Evolutionary conservation across 2,888 invertebrate genomes (phyloP), one percentile per base, ranked within the genome.

Genomic region (Lasioglossum malachurum): DNA sequence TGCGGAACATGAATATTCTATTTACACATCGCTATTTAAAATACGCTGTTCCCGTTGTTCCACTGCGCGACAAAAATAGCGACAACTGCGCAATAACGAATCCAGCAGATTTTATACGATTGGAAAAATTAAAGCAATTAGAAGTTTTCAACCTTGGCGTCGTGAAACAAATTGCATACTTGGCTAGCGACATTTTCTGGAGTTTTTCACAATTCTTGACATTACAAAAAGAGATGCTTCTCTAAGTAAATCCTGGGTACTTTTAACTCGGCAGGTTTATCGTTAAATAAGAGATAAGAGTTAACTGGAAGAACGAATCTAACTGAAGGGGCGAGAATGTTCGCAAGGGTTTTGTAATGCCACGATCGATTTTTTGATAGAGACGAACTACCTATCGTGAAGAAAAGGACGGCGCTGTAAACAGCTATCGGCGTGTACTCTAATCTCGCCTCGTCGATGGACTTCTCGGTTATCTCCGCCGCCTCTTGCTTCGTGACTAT

Each of bases 381-480:
- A 41, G 23, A 19, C 41, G 23, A 53, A 5, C 80, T 96, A 97
- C 98, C 98, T 85, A 98, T 98, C 8, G 98, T 97, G 96, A 99
- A 99, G 96, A 99, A 99, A 46, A 99, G 96, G 89, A 98, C 97
- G 0, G 99, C 97, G 0, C 99, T 98, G 94, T 99, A 98, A 57
- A 97, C 97, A 0, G 99, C 98, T 78, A 99, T 98, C 0, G 98
- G 97, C 35, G 97, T 97, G 94, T 99, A 99, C 88, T 97, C 98
- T 91, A 97, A 96, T 90, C 99, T 97, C 0, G 98, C 98, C 27
- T 96, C 96, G 94, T 99, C 98, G 88, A 99, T 99, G 91, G 98
- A 98, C 94, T 97, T 97, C 94, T 99, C 99, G 0, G 99, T 99
- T 74, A 97, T 97, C 96, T 98, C 98, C 0, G 99, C 98, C 23